Percentiles rank a stretch among this genome's conserved stretches.
Conservation (phyloP, 1,140 invertebrate genomes). For the Asobara japonica region DNA sequence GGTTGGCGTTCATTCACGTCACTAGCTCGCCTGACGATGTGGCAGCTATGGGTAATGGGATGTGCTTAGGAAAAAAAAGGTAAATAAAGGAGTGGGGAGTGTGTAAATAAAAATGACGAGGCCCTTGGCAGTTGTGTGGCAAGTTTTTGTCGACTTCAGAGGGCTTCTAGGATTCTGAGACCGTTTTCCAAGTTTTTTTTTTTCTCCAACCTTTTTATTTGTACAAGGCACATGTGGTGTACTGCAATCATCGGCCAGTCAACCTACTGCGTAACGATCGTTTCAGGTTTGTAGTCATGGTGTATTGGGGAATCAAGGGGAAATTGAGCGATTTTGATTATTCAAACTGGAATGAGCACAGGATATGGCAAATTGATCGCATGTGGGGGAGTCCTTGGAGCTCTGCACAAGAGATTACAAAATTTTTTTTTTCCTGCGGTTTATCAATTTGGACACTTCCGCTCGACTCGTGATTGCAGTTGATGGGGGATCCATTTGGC, state of each 20-base stretch:
- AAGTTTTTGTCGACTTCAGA: constrained; percentile 3
- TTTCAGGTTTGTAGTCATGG: constrained; percentile 20
- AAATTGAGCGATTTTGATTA: neutral
- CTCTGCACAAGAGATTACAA: neutral
- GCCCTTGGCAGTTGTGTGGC: constrained; percentile 2
- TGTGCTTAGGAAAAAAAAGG: neutral
- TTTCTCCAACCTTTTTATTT: neutral
- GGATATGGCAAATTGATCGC: neutral
- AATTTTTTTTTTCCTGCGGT: neutral
- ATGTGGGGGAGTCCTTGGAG: neutral
- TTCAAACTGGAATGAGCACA: neutral
- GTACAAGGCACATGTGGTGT: constrained; percentile 36
- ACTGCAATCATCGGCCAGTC: constrained; percentile 48
- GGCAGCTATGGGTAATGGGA: neutral
- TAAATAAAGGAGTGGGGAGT: neutral
- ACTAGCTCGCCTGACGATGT: neutral
- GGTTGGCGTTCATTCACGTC: constrained; percentile 12
- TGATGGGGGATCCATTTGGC: neutral
- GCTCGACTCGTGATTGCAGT: neutral
- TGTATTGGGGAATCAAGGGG: neutral
- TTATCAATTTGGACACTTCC: neutral
- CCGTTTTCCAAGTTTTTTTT: neutral
- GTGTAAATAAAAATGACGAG: constrained; percentile 2
- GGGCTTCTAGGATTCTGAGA: neutral
- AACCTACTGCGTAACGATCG: constrained; percentile 46